Evolutionary conservation across 2,888 invertebrate genomes (phyloP).

Genomic region (Lepidonotus clava): DNA sequence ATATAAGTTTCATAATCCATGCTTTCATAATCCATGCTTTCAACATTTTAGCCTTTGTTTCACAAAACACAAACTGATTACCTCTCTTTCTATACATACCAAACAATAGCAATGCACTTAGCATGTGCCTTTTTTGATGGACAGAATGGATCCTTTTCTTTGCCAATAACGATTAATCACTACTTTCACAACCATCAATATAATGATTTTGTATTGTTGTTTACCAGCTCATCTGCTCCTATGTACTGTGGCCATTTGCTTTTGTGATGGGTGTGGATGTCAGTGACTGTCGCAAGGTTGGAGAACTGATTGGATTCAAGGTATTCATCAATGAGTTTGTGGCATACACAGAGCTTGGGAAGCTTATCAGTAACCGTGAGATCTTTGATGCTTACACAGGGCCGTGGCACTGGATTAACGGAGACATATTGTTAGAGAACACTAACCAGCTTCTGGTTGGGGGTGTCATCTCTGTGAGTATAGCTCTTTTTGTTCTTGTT

Average conservation of each 20-base stretch:
- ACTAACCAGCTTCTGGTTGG: conserved; percentile 38
- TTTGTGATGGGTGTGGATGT: conserved; percentile 88
- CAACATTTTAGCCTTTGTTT: too few species aligned
- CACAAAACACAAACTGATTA: too few species aligned
- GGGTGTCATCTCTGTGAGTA: conserved; percentile 44
- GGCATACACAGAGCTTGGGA: conserved; percentile 87
- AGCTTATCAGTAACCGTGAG: conserved; percentile 37
- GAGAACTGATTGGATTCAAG: conserved; percentile 91
- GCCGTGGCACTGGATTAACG: neutral
- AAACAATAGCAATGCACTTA: neutral
- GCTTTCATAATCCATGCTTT: too few species aligned
- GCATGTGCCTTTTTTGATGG: neutral
- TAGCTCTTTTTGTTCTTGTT: too few species aligned
- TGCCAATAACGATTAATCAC: neutral
- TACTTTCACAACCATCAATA: neutral
- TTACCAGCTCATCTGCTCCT: conserved; percentile 85
- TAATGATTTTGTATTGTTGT: neutral
- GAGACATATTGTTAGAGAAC: neutral
- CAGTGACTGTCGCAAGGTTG: conserved; percentile 88
- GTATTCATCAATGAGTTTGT: conserved; percentile 96
- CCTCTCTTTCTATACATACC: neutral
- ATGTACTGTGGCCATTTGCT: conserved; percentile 93
- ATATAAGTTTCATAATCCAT: too few species aligned
- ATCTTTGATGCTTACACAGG: conserved; percentile 15
- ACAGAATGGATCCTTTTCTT: neutral